Evolutionary conservation across 1,140 invertebrate genomes (phyloP).

Genomic region (Aethina tumida): DNA sequence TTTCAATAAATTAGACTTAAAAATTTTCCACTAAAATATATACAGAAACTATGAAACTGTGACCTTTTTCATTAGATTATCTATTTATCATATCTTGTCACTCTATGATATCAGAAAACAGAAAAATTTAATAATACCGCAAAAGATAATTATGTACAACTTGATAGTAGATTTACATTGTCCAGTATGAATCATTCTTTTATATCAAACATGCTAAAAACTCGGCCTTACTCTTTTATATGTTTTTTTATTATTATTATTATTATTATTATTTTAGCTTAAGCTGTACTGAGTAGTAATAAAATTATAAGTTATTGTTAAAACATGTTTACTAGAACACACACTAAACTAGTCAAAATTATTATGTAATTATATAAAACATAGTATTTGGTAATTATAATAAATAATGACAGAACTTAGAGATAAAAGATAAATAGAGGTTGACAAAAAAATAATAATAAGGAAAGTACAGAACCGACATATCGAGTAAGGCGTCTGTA

Average conservation of each 20-base stretch:
- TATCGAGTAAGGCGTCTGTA: conserved; percentile 30
- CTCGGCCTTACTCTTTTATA: conserved; percentile 15
- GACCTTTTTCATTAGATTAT: too few relatives aligned
- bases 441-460: conserved; percentile 9
- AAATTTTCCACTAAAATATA: too few relatives aligned
- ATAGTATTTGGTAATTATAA: conserved; percentile 26
- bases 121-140: too few relatives aligned
- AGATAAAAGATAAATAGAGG: conserved; percentile 15
- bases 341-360: conserved; percentile 24
- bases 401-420: conserved; percentile 26
- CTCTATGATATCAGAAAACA: too few relatives aligned
- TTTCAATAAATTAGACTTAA: too few relatives aligned
- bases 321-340: conserved; percentile 24
- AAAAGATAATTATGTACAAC: conserved; percentile 11
- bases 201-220: conserved; percentile 15
- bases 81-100: too few relatives aligned
- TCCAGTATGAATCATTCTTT: conserved; percentile 12
- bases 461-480: conserved; percentile 23
- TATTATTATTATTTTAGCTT: neutral
- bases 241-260: neutral
- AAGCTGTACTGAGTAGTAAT: neutral
- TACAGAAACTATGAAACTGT: too few relatives aligned
- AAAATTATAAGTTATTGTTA: conserved; percentile 8
- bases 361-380: conserved; percentile 22
- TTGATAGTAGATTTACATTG: conserved; percentile 10